Percentiles rank a stretch among this genome's conserved stretches.
Conservation (phyloP, 2,888 invertebrate species). For the Orgyia antiqua region DNA sequence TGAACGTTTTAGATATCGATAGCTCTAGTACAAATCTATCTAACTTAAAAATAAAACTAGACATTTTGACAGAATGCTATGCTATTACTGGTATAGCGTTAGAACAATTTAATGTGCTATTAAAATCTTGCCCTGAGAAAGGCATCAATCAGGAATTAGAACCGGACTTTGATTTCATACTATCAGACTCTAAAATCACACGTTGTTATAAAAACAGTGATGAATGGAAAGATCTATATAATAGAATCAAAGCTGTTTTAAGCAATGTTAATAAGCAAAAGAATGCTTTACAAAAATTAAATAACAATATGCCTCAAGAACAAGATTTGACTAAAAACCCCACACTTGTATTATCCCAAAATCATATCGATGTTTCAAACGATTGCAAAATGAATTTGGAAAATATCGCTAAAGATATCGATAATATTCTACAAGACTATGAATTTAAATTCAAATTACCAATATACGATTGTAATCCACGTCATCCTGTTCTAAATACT, state of each 20-base stretch:
- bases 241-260: constrained; percentile 47
- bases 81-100: constrained; percentile 74
- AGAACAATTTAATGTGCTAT: constrained; percentile 82
- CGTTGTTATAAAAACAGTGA: constrained; percentile 58
- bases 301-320: constrained; percentile 42
- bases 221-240: constrained; percentile 53
- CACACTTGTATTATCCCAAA: constrained; percentile 44
- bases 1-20: constrained; percentile 50
- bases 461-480: constrained; percentile 27
- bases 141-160: constrained; percentile 33
- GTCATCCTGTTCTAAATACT: constrained; percentile 54
- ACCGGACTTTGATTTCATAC: constrained; percentile 53
- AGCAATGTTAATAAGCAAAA: constrained; percentile 55
- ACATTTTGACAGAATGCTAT: constrained; percentile 65
- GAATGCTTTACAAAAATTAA: constrained; percentile 47
- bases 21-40: constrained; percentile 39
- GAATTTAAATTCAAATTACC: constrained; percentile 42
- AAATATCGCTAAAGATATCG: constrained; percentile 37
- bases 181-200: constrained; percentile 55
- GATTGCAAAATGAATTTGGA: constrained; percentile 47
- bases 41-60: constrained; percentile 48
- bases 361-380: constrained; percentile 48
- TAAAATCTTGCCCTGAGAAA: constrained; percentile 73
- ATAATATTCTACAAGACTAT: constrained; percentile 44
- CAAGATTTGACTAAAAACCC: constrained; percentile 32